Conservation (phyloP, 2,888 invertebrate genomes). For the Meteorus cinctellus region DNA sequence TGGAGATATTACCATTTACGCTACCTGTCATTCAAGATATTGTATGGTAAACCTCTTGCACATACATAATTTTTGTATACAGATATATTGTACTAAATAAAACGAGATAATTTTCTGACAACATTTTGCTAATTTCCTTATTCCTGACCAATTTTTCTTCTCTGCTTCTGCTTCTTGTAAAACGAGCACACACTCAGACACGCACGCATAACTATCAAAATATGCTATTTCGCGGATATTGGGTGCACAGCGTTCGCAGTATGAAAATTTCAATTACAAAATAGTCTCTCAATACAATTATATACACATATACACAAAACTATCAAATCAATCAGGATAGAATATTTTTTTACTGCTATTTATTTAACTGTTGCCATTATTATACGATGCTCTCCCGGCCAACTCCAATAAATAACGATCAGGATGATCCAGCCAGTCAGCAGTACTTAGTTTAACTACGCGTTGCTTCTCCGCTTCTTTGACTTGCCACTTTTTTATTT, state of each 20-base stretch:
- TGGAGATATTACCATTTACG: too few relatives aligned
- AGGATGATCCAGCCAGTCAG: constrained; percentile 97
- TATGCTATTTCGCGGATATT: not conserved
- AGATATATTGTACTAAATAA: constrained; percentile 8
- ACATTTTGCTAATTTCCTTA: not conserved
- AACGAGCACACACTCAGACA: not conserved
- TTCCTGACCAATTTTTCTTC: not conserved
- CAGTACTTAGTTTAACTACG: constrained; percentile 88
- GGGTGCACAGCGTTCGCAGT: not conserved
- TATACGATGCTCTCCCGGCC: constrained; percentile 88
- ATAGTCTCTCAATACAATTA: constrained; percentile 26
- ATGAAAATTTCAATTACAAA: constrained; percentile 17
- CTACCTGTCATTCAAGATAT: not conserved
- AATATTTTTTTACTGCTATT: not conserved
- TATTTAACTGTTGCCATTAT: constrained; percentile 78
- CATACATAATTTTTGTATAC: constrained; percentile 16
- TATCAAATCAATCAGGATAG: constrained; percentile 30
- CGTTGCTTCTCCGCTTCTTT: constrained; percentile 90
- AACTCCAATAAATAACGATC: constrained; percentile 93
- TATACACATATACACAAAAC: constrained; percentile 55
- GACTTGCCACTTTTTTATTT: constrained; percentile 93
- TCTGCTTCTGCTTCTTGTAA: not conserved
- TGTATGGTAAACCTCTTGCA: not conserved
- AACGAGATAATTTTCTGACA: constrained; percentile 23
- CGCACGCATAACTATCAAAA: not conserved